These are phyloP conservation scores for Galemys pyrenaicus DNA, from an alignment of 2,113 vertebrate genomes.

Conservation along the genomic window DNA sequence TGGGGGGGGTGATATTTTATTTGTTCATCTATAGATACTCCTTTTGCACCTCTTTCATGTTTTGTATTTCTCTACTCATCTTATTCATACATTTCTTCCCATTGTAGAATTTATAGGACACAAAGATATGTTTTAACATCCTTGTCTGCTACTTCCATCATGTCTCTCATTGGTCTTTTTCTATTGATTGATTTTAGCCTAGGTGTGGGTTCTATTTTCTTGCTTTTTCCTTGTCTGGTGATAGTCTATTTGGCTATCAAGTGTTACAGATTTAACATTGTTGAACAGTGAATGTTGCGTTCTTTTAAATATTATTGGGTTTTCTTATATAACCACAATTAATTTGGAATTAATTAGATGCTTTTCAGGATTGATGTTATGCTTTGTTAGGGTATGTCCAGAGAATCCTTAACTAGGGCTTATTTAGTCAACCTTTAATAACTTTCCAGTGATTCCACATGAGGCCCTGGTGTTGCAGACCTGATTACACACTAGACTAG, in stretches of 20 bases:
- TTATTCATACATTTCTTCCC: not conserved
- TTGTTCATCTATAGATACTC: not conserved
- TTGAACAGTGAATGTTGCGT: not conserved
- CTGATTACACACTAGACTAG: not conserved
- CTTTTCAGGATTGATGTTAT: not conserved
- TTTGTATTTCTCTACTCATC: not conserved
- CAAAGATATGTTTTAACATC: not conserved
- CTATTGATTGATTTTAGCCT: not conserved
- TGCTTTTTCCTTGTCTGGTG: not conserved
- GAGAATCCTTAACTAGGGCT: not conserved
- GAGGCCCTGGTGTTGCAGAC: not conserved
- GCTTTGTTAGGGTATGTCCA: not conserved
- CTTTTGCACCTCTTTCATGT: not conserved
- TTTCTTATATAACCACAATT: not conserved
- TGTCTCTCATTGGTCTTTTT: not conserved
- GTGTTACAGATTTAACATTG: not conserved
- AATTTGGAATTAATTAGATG: not conserved
- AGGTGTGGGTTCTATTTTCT: not conserved
- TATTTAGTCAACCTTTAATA: not conserved
- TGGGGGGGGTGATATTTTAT: not conserved
- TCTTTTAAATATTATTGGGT: not conserved
- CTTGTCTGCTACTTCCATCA: not conserved
- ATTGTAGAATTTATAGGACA: not conserved
- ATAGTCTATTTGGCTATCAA: not conserved
- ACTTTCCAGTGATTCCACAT: not conserved